Evolutionary conservation across 2,888 invertebrate genomes (phyloP).

Genomic region (Lucinisca nassula): DNA sequence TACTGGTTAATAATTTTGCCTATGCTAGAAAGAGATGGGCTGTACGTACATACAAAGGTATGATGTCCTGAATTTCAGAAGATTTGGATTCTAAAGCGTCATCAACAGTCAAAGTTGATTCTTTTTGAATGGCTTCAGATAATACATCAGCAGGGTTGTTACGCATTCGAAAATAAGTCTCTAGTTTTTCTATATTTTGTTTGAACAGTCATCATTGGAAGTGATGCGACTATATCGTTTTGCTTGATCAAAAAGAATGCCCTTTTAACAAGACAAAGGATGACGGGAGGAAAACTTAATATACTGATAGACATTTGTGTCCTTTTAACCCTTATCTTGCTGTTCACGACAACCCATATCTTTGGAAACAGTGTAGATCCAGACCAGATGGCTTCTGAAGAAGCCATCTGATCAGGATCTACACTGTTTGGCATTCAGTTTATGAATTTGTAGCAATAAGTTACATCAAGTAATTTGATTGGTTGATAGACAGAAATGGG

Average conservation of each 20-base stretch:
- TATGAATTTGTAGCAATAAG: too few species aligned
- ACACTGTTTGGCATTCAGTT: too few species aligned
- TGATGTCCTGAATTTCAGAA: background rate
- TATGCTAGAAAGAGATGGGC: background rate
- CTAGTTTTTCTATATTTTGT: background rate
- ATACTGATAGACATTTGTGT: background rate
- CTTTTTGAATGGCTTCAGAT: too few species aligned
- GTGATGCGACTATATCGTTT: background rate
- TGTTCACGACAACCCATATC: too few species aligned
- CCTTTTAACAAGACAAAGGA: background rate
- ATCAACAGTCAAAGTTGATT: background rate
- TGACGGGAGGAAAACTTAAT: background rate
- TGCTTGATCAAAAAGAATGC: background rate
- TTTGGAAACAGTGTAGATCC: too few species aligned
- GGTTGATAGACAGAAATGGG: too few species aligned
- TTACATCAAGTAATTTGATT: too few species aligned
- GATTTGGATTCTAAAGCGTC: background rate
- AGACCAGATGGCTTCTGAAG: too few species aligned
- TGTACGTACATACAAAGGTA: background rate
- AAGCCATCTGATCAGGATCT: too few species aligned
- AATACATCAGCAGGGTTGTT: background rate
- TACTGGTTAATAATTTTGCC: background rate
- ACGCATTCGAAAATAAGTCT: background rate
- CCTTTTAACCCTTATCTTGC: too few species aligned
- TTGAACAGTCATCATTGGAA: background rate